Percentiles rank a stretch among this genome's conserved stretches.
phyloP scores from a whole-genome alignment of 2,888 invertebrate genomes.

The Caenorhabditis sp. region DNA sequence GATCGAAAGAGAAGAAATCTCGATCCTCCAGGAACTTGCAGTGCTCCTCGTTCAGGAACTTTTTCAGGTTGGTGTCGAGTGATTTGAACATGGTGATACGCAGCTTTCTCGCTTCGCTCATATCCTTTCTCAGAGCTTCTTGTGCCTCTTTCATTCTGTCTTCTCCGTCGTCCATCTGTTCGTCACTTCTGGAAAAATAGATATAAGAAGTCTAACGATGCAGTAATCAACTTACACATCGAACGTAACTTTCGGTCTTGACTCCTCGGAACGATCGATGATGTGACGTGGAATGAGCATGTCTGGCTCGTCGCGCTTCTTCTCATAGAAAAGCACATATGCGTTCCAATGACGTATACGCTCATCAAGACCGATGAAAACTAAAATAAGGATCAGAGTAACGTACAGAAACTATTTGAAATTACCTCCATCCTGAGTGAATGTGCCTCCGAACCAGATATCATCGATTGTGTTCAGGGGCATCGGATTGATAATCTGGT shows the following conservation, averaged over 20 bases:
- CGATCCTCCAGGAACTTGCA: slow-evolving; percentile 47
- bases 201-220: no score
- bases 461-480: slow-evolving; percentile 27
- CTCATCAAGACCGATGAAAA: slow-evolving; percentile 79
- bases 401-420: background rate
- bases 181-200: slow-evolving; percentile 25
- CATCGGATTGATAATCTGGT: slow-evolving; percentile 31
- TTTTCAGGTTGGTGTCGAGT: slow-evolving; percentile 25
- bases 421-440: slow-evolving; percentile 35
- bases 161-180: slow-evolving; percentile 31
- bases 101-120: slow-evolving; percentile 32
- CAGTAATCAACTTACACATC: slow-evolving; percentile 32
- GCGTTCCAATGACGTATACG: slow-evolving; percentile 82
- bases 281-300: slow-evolving; percentile 12
- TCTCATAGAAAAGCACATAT: slow-evolving; percentile 81
- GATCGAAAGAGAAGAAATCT: slow-evolving; percentile 49
- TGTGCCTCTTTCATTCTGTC: slow-evolving; percentile 10
- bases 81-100: slow-evolving; percentile 42
- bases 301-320: slow-evolving; percentile 19
- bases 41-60: slow-evolving; percentile 41
- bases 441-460: slow-evolving; percentile 55
- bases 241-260: slow-evolving; percentile 44
- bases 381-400: slow-evolving; percentile 11
- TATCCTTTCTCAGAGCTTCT: slow-evolving; percentile 2
- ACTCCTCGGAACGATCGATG: background rate